Evolutionary conservation across 2,797 vertebrate genomes (phyloP), one percentile per base, ranked within the genome.

Genomic region (Chromobotia macracanthus): DNA sequence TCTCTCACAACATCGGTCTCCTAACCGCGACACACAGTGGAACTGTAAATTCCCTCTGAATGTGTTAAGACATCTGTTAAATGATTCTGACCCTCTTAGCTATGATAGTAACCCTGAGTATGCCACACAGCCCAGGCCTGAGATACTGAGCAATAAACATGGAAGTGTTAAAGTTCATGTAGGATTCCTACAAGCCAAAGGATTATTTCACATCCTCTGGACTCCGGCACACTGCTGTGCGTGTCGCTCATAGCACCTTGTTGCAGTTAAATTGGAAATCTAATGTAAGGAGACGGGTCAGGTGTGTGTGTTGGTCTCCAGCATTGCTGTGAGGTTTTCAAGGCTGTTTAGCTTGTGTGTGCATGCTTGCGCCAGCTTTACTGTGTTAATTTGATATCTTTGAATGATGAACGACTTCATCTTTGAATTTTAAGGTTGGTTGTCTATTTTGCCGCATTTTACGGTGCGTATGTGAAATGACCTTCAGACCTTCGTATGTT

Each of bases 1-100:
- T 16, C 12, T 48, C 50, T 79, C 48, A 50, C 48, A 46, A 38
- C 48, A 16, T 50, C 21, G 25, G 46, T 10, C 19, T 63, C 12
- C 35, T 31, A 28, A 58, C 41, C 13, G 18, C 3, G 15, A 60
- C 2, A 16, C 31, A 64, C 35, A 11, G 51, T 13, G 25, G 77
- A 72, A 46, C 41, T 74, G 64, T 79, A 18, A 75, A 58, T 55
- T 48, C 38, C 61, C 64, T 41, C 31, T 41, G 60, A 60, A 67
- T 67, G 44, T 56, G 69, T 77, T 41, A 61, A 79, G 66, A 66
- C 69, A 58, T 72, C 11, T 65, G 73, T 77, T 66, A 71, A 35
- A 48, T 50, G 50, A 38, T 74, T 41, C 46, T 28, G 46, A 51
- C 65, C 46, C 31, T 18, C 44, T 65, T n/a, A 16, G 25, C 46